Evolutionary conservation across 2,797 vertebrate species (phyloP).

Genomic region (Lithobates pipiens): DNA sequence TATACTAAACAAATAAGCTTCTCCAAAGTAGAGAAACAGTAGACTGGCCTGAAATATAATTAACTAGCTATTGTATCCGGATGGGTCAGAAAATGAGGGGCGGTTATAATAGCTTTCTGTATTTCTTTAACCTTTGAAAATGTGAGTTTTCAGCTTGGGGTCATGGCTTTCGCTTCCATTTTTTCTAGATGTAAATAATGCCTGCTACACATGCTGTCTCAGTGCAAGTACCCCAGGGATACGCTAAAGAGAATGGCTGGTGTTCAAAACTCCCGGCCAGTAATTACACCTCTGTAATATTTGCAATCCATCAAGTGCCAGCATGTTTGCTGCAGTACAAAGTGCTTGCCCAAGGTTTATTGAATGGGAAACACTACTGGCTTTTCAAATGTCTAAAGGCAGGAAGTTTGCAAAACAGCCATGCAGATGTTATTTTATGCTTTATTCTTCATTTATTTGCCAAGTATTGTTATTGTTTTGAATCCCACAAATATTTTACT

Average conservation of each 20-base stretch:
- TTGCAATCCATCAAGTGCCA: too few relatives aligned
- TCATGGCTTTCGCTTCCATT: slow-evolving; percentile 40
- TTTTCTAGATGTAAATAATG: slow-evolving; percentile 55
- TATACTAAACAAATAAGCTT: slow-evolving; percentile 16
- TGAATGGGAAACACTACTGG: slow-evolving; percentile 29
- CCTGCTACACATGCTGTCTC: slow-evolving; percentile 43
- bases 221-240: slow-evolving; percentile 54
- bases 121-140: slow-evolving; percentile 41
- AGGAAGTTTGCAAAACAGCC: background rate
- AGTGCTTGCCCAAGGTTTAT: slow-evolving; percentile 50
- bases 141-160: slow-evolving; percentile 42
- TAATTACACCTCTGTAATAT: slow-evolving; percentile 59
- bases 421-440: background rate
- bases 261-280: slow-evolving; percentile 44
- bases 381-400: slow-evolving; percentile 14
- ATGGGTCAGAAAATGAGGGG: slow-evolving; percentile 19
- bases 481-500: too few relatives aligned
- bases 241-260: slow-evolving; percentile 47
- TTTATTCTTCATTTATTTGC: background rate
- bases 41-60: slow-evolving; percentile 21
- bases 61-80: slow-evolving; percentile 20
- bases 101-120: slow-evolving; percentile 39
- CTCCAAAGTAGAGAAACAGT: background rate
- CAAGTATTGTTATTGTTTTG: too few relatives aligned
- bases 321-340: too few relatives aligned